These are phyloP conservation scores for Dynastes maya DNA, from an alignment of 2,888 invertebrate species.

Conservation along the genomic window DNA sequence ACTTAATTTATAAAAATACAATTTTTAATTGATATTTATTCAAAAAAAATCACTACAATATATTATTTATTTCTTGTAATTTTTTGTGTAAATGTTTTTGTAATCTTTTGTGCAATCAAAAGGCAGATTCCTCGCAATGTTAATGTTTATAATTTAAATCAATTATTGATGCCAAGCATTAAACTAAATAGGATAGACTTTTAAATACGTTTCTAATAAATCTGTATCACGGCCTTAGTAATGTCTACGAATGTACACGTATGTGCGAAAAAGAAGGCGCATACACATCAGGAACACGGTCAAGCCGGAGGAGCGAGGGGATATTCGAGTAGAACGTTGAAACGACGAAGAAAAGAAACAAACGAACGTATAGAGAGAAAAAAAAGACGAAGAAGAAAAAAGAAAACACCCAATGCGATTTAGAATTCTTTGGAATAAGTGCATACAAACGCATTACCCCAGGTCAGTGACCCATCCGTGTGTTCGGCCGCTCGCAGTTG, in stretches of 20 bases:
- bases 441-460: slow-evolving; percentile 56
- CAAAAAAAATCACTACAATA: no score
- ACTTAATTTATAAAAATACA: no score
- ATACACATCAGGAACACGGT: not conserved
- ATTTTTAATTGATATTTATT: no score
- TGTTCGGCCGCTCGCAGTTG: slow-evolving; percentile 49
- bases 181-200: no score
- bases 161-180: no score
- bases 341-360: slow-evolving; percentile 32
- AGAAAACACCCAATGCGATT: slow-evolving; percentile 49
- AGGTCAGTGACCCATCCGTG: slow-evolving; percentile 58
- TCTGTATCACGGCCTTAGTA: not conserved
- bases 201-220: no score
- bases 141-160: no score
- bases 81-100: no score
- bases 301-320: not conserved
- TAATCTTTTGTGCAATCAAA: no score
- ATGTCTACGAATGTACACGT: no score
- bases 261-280: not conserved
- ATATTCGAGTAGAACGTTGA: not conserved
- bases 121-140: no score
- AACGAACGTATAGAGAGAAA: slow-evolving; percentile 9
- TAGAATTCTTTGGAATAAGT: slow-evolving; percentile 53
- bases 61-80: no score
- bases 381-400: slow-evolving; percentile 3